Base-by-base conservation (phyloP, 2,888 invertebrate genomes). In the Myopa tessellatipennis region DNA sequence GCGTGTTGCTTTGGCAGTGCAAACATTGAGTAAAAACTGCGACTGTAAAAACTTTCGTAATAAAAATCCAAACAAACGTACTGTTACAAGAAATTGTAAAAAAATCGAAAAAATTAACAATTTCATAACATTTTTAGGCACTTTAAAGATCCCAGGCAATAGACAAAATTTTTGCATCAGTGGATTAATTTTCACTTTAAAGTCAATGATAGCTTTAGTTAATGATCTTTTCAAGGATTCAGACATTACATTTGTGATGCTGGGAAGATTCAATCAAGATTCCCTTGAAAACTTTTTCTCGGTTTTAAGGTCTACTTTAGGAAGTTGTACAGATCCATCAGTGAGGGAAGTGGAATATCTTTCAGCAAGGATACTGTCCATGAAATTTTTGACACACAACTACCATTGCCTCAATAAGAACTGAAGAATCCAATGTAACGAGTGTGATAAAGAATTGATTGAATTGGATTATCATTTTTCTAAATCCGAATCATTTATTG, bases 261-360 rank as follows among this genome's bases (percentile, higher is more conserved):
- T 26, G 26, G 26, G 26, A 26, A 26, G 26, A 26, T 26, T 26
- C 2, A 26, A 26, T 40, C 68, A 68, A 45, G 68, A 68, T 40
- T n/a, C 38, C 4, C 38, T 68, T 18, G 45, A 68, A 68, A 68
- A 40, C n/a, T 68, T 36, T 68, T 40, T 45, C 10, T 14, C 68
- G 1, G 68, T 68, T n/a, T n/a, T 68, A n/a, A 38, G 68, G n/a
- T 68, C 40, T 4, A 34, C n/a, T n/a, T n/a, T n/a, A n/a, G n/a
- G n/a, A n/a, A n/a, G n/a, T n/a, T n/a, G 38, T 8, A 16, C 40
- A 16, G n/a, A 68, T 40, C 68, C 68, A 45, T 68, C 68, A 8
- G 68, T 68, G 4, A 16, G 68, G n/a, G 40, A 68, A 45, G 40
- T 68, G 40, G 34, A 65, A 65, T 65, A 65, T 36, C 34, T 65